Evolutionary conservation across 2,888 invertebrate species (phyloP).

Genomic region (Caenorhabditis virilis): DNA sequence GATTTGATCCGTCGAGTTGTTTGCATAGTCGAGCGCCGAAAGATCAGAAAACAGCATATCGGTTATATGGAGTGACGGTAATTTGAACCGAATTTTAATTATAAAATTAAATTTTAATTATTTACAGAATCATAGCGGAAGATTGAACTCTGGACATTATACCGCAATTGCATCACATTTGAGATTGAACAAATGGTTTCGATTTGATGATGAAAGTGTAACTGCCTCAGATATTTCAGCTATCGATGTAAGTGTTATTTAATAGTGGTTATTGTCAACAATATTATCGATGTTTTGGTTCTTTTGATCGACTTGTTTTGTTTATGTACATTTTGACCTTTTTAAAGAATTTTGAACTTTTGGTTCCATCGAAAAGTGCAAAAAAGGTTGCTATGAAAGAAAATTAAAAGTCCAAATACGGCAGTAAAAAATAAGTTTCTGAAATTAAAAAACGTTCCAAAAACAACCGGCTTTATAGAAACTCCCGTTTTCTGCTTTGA

Average conservation of each 20-base stretch:
- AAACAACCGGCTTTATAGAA: too few relatives aligned
- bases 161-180: slow-evolving; percentile 53
- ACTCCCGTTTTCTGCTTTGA: too few relatives aligned
- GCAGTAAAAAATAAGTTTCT: too few relatives aligned
- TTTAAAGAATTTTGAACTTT: too few relatives aligned
- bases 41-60: slow-evolving; percentile 33
- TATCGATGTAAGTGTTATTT: slow-evolving; percentile 37
- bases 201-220: slow-evolving; percentile 58
- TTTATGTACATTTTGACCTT: too few relatives aligned
- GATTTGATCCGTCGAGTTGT: slow-evolving; percentile 43
- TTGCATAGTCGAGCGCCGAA: slow-evolving; percentile 42
- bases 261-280: too few relatives aligned
- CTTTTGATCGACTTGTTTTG: too few relatives aligned
- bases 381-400: too few relatives aligned
- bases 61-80: slow-evolving; percentile 63
- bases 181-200: slow-evolving; percentile 45
- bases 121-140: slow-evolving; percentile 61
- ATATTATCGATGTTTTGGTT: too few relatives aligned
- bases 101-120: neutral
- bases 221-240: slow-evolving; percentile 16
- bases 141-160: slow-evolving; percentile 63
- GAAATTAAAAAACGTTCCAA: too few relatives aligned
- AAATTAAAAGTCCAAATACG: too few relatives aligned
- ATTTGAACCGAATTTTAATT: slow-evolving; percentile 2
- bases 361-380: too few relatives aligned